Evolutionary conservation across 1,140 invertebrate species (phyloP).

Genomic region (Zaprionus africanus): DNA sequence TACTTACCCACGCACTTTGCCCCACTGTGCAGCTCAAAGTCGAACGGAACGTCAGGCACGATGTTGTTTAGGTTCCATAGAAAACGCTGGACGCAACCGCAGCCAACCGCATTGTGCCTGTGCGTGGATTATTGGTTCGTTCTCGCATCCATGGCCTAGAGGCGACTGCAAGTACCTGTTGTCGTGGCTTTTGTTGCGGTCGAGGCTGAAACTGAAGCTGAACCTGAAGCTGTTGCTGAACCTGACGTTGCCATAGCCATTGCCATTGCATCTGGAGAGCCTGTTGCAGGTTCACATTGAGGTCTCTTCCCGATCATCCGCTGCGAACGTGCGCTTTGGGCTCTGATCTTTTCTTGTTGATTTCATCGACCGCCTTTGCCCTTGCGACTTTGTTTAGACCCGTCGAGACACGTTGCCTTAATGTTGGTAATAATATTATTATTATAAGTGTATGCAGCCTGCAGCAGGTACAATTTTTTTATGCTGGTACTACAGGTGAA

Average conservation of each 20-base stretch:
- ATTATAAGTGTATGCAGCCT: slow-evolving; percentile 58
- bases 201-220: slow-evolving; percentile 31
- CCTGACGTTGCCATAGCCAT: slow-evolving; percentile 10
- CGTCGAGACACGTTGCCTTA: slow-evolving; percentile 59
- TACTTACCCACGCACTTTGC: not conserved
- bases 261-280: slow-evolving; percentile 10
- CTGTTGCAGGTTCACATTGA: slow-evolving; percentile 41
- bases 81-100: slow-evolving; percentile 58
- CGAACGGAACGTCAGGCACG: slow-evolving; percentile 42
- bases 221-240: slow-evolving; percentile 6
- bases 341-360: slow-evolving; percentile 51
- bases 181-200: slow-evolving; percentile 72
- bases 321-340: slow-evolving; percentile 45
- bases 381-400: slow-evolving; percentile 67
- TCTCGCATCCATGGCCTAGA: slow-evolving; percentile 70
- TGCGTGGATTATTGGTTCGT: slow-evolving; percentile 82
- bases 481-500: slow-evolving; percentile 83
- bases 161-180: slow-evolving; percentile 80
- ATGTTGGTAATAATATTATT: slow-evolving; percentile 80
- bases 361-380: slow-evolving; percentile 47
- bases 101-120: slow-evolving; percentile 47
- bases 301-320: slow-evolving; percentile 17
- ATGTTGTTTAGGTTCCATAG: slow-evolving; percentile 70
- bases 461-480: slow-evolving; percentile 78
- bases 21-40: slow-evolving; percentile 33